Conservation (phyloP, 2,113 vertebrate genomes). For the Tragelaphus strepsiceros region DNA sequence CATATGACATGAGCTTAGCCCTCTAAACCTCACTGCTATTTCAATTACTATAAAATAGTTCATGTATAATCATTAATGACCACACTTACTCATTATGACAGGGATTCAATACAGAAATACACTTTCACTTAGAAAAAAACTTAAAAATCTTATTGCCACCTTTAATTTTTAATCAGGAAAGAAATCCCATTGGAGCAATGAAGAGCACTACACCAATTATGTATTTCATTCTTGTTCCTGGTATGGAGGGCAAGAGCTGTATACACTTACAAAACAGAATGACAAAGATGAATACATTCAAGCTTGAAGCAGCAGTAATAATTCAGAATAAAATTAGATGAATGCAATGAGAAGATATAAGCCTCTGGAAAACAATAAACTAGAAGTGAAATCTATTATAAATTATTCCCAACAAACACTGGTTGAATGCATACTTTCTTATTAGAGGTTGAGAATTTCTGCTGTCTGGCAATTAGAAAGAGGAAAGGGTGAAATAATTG, state of each 20-base stretch:
- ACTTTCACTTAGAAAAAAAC: neutral
- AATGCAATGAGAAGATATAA: neutral
- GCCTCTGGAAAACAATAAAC: neutral
- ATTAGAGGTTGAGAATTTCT: neutral
- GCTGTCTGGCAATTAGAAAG: neutral
- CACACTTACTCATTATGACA: neutral
- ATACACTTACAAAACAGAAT: neutral
- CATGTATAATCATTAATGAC: neutral
- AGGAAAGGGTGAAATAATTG: neutral
- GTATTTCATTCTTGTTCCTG: neutral
- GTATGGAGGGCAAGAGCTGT: neutral
- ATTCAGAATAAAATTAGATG: constrained; percentile 31
- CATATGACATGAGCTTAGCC: neutral
- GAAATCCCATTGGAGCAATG: neutral
- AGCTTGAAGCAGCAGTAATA: neutral
- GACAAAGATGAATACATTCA: neutral
- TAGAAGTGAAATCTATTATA: neutral
- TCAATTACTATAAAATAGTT: neutral
- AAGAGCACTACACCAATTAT: neutral
- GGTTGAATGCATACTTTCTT: neutral
- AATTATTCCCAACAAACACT: neutral
- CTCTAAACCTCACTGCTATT: neutral
- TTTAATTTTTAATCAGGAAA: constrained; percentile 47
- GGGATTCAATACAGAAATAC: neutral
- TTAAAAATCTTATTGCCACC: neutral